Evolutionary conservation across 2,888 invertebrate genomes (phyloP), one percentile per base, ranked within the genome.

Genomic region (Ariolimax columbianus): DNA sequence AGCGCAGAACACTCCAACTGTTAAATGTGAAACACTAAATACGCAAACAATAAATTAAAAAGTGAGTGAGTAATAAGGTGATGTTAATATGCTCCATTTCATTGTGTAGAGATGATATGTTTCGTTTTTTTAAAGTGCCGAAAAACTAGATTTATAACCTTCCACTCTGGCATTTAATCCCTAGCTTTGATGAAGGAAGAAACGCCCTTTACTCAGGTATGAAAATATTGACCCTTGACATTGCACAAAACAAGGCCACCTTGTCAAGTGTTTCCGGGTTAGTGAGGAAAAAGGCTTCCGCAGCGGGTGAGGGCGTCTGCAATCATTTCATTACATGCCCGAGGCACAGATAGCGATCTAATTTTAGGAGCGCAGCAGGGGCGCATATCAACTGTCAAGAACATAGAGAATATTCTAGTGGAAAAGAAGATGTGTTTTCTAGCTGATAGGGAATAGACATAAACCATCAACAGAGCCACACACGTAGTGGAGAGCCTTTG

Each of bases 381-480:
- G 63, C 47, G 77, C 63, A 82, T 82, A 75, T 77, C 82, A 82
- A 43, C 82, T 43, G 82, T 66, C 77, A 82, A 75, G 70, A 75
- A 75, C n/a, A 72, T 72, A 36, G 23, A 51, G 66, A 82, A 63
- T n/a, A 63, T 59, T 47, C 17, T 38, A 66, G 47, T 11, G 33
- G 43, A 55, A 75, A 66, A 4, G 33, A 72, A 77, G 77, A 47
- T n/a, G 26, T 59, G 30, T 59, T 82, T 63, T 75, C 19, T 40
- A 14, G 40, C 43, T 66, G 59, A 1, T 33, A 43, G 77, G n/a
- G n/a, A 47, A 75, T 82, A 82, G 82, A 77, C 63, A 63, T 33
- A 55, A 63, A 43, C 63, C 77, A 66, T 77, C 82, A 82, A 63
- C 66, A 23, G 2, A 33, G 77, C 82, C 82, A 82, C 82, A 82